A percentile compares a stretch with the other conserved stretches of the same genome.
Evolutionary conservation across 2,888 invertebrate genomes (phyloP).

Genomic region (Bugulina stolonifera): DNA sequence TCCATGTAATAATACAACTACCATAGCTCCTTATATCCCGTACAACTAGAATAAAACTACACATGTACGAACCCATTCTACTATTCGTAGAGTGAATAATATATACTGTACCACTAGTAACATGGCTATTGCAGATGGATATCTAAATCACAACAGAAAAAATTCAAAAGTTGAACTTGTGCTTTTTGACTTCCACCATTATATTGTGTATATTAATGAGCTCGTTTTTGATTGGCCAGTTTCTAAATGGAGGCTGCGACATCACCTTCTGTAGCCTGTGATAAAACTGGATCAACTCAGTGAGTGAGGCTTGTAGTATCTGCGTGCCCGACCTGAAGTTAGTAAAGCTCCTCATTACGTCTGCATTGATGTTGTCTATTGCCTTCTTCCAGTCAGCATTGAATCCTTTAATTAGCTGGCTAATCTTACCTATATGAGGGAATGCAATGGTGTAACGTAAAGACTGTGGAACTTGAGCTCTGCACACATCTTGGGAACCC

Average conservation of each 20-base stretch:
- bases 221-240: constrained; percentile 62
- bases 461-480: too few relatives aligned
- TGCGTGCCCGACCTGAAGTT: constrained; percentile 92
- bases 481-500: too few relatives aligned
- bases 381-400: constrained; percentile 90
- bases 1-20: too few relatives aligned
- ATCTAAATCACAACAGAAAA: too few relatives aligned
- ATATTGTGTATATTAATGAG: constrained; percentile 95
- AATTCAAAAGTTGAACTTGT: constrained; percentile 82
- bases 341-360: constrained; percentile 89
- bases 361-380: constrained; percentile 86
- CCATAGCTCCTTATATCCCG: too few relatives aligned
- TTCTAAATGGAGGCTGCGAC: constrained; percentile 62
- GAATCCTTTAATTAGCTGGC: constrained; percentile 79
- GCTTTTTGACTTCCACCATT: constrained; percentile 99
- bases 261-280: constrained; percentile 91
- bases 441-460: too few relatives aligned
- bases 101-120: too few relatives aligned
- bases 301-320: constrained; percentile 77
- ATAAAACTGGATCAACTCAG: constrained; percentile 94
- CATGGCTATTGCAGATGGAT: too few relatives aligned
- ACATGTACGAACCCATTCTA: too few relatives aligned
- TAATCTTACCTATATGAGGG: constrained; percentile 59
- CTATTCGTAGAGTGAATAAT: too few relatives aligned
- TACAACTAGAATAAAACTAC: too few relatives aligned